Base-by-base conservation (phyloP, 2,113 vertebrate species). In the Dunckerocampus dactyliophorus region DNA sequence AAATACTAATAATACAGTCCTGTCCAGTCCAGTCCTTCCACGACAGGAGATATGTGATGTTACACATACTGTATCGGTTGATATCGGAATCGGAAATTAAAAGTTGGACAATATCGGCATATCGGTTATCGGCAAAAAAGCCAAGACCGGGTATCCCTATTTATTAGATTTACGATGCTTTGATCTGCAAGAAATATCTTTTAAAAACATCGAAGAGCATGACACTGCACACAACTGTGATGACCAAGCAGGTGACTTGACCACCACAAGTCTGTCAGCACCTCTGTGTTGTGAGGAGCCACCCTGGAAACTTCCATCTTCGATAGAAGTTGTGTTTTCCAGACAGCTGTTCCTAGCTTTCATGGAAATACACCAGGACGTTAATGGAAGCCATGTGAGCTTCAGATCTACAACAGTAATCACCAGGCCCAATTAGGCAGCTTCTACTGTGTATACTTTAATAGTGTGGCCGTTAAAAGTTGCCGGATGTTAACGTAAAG, bases 311-410 rank as follows among this genome's bases (percentile, higher is more conserved):
- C 71, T 74, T 86, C 70, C 71, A 65, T 64, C 47, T 62, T 59
- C 46, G 4, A 63, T 62, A 76, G 58, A 63, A 56, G 56, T 62
- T 62, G 70, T 68, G 62, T 77, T 72, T 34, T 34, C 31, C 78
- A 76, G 60, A 82, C 78, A 78, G 76, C 71, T 77, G 72, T 65
- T 72, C 65, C 48, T 7, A 10, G 37, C 37, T 59, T 58, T 77
- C 51, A 50, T 77, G 78, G 74, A 84, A 79, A 75, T 17, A 59
- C 65, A 72, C 56, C 57, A 54, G 62, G 39, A 57, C 46, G 56
- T 22, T 82, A 82, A 88, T 81, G 68, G 59, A 70, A 85, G 62
- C 77, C 88, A 88, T 76, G 87, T 74, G 82, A 83, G 71, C 65
- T 64, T 15, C 21, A 64, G 76, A 81, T 82, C 76, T 79, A 72